phyloP scores from a whole-genome alignment of 2,888 invertebrate genomes.

The Lutraria lutraria region DNA sequence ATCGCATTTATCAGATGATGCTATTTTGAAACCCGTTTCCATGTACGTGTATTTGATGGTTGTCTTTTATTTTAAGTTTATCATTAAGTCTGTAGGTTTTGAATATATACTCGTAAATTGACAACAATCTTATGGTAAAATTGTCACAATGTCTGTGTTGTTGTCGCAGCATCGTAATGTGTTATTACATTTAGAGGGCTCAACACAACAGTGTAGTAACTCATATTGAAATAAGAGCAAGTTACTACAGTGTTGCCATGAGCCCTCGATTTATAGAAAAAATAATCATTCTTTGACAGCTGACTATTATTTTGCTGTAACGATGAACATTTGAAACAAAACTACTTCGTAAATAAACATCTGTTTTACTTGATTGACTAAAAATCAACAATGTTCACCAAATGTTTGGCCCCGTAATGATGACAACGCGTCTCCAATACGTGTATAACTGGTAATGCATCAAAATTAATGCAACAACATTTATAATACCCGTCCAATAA shows the following conservation, averaged over 20 bases:
- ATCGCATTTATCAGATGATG: neutral
- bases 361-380: neutral
- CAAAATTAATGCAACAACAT: neutral
- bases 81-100: neutral
- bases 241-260: too few relatives aligned
- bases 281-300: too few relatives aligned
- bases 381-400: neutral
- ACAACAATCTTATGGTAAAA: too few relatives aligned
- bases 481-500: constrained; percentile 16
- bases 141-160: too few relatives aligned
- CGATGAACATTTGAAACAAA: too few relatives aligned
- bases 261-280: too few relatives aligned
- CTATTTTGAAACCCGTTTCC: neutral
- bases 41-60: neutral
- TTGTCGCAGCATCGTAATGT: too few relatives aligned
- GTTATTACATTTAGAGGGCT: too few relatives aligned
- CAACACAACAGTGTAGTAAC: too few relatives aligned
- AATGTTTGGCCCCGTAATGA: neutral
- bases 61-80: neutral
- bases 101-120: neutral
- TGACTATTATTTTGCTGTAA: too few relatives aligned
- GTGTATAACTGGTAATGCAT: neutral
- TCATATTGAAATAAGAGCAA: too few relatives aligned
- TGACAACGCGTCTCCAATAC: neutral
- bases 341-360: neutral